Evolutionary conservation across 2,113 vertebrate genomes (phyloP).

Genomic region (Sceloporus tristichus): DNA sequence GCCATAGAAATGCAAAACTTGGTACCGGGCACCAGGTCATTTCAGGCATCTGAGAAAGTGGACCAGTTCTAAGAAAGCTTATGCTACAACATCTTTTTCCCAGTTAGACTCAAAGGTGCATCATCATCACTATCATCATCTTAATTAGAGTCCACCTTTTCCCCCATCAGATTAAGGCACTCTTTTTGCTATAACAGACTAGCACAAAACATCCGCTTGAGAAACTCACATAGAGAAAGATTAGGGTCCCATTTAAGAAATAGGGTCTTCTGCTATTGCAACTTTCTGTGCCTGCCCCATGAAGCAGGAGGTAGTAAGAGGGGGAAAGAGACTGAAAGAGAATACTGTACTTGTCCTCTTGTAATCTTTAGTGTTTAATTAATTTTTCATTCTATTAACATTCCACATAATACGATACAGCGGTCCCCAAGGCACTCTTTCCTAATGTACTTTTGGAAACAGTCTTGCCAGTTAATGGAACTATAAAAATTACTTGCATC

Average conservation of each 20-base stretch:
- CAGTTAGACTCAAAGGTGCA: no score
- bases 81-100: no score
- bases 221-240: background rate
- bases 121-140: no score
- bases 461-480: constrained; percentile 79
- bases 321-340: background rate
- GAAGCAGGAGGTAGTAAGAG: constrained; percentile 18
- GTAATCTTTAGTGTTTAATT: constrained; percentile 62
- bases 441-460: constrained; percentile 80
- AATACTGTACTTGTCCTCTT: constrained; percentile 55
- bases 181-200: no score
- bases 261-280: constrained; percentile 40
- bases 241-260: constrained; percentile 51
- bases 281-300: constrained; percentile 49
- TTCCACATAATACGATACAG: constrained; percentile 68
- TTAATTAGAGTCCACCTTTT: no score
- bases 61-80: no score
- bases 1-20: no score
- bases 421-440: constrained; percentile 69
- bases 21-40: no score
- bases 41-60: no score
- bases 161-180: background rate
- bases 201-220: no score
- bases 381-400: constrained; percentile 77
- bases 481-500: constrained; percentile 81